Base-by-base conservation (phyloP, 2,797 vertebrate genomes). In the Dallia pectoralis region DNA sequence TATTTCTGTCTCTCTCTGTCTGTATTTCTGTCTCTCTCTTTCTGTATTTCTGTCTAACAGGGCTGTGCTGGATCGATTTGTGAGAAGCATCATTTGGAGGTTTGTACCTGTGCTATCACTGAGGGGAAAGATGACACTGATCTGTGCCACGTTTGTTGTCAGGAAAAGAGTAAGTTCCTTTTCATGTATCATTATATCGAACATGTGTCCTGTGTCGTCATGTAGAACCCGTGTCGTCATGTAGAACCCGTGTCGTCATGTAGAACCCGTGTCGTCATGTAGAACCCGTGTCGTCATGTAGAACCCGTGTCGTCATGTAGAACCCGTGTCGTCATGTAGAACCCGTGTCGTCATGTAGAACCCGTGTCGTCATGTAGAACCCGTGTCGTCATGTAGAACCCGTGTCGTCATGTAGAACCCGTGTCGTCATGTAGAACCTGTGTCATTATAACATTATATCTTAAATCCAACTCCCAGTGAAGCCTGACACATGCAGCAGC, bases 101-200 rank as follows among this genome's bases (percentile, higher is more conserved):
- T 96, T 5, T 99, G 97, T 32, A 98, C 96, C 0, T 98, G 97
- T 83, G 93, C 92, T 74, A 95, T 90, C 66, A 71, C 92, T 44
- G 93, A 96, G 0, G 91, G 91, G 70, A 91, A 93, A 82, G 94
- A 97, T 0, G 96, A 98, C 0, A 94, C 81, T 7, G 96, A 99
- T 69, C 82, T 98, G 71, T 99, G 97, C 80, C 97, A 99, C 14
- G 96, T 99, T 77, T 99, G 97, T 91, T 99, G 97, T 89, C 96
- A 96, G 97, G 90, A 93, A 44, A 97, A 93, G 92, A 90, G 97
- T 99, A 89, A 95, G 97, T 80, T 3, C 22, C 53, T 56, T 9
- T 44, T 56, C 25, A 56, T 56, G 9, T 56, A 56, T 8, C 3
- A 11, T n/a, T 56, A n/a, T n/a, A n/a, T n/a, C n/a, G n/a, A n/a